Evolutionary conservation across 1,140 invertebrate species (phyloP).

Genomic region (Lucilia sericata): DNA sequence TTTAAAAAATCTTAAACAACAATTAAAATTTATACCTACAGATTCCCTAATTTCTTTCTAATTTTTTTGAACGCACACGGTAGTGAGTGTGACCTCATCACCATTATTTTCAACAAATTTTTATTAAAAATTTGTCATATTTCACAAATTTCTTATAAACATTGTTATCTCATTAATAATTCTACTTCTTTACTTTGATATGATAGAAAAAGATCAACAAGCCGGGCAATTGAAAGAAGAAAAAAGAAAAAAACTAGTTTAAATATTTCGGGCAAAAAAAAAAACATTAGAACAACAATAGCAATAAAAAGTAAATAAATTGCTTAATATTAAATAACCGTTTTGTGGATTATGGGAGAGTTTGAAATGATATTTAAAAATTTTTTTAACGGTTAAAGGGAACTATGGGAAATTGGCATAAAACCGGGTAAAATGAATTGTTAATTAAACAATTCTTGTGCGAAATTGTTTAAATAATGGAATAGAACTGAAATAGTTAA

Average conservation of each 20-base stretch:
- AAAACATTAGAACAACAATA: not conserved
- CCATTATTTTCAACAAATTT: not conserved
- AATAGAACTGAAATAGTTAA: too few species aligned
- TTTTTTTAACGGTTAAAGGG: not conserved
- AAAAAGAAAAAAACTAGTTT: not conserved
- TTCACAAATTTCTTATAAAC: not conserved
- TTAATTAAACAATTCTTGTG: too few species aligned
- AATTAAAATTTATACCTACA: not conserved
- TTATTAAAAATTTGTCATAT: not conserved
- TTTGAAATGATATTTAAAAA: slow-evolving; percentile 32
- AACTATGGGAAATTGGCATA: not conserved
- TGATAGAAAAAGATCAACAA: not conserved
- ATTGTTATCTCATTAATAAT: not conserved
- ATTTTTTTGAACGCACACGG: not conserved
- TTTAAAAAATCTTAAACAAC: too few species aligned
- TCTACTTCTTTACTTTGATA: not conserved
- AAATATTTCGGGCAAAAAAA: not conserved
- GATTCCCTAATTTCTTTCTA: not conserved
- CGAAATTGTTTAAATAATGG: too few species aligned
- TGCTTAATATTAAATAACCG: not conserved
- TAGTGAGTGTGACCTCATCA: not conserved
- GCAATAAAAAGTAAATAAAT: not conserved
- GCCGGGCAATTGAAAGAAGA: too few species aligned
- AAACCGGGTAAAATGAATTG: too few species aligned
- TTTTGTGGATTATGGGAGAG: slow-evolving; percentile 20